phyloP scores from a whole-genome alignment of 2,113 vertebrate genomes.

The Dasyprocta punctata region DNA sequence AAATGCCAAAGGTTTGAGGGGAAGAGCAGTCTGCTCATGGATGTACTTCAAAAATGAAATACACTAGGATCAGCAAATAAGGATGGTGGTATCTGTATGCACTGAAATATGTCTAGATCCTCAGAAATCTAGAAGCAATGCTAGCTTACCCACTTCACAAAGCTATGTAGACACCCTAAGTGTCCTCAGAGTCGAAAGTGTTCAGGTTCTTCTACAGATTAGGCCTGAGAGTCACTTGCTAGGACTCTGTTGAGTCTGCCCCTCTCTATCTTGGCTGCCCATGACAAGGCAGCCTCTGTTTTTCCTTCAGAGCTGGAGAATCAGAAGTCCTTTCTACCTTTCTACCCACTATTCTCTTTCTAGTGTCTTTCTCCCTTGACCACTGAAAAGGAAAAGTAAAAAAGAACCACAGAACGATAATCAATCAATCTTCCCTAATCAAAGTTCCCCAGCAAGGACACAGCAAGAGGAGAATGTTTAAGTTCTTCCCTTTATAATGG shows the following conservation, averaged over 20 bases:
- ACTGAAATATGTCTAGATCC: neutral
- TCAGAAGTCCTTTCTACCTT: neutral
- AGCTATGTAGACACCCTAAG: neutral
- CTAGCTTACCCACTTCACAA: neutral
- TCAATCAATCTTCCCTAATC: neutral
- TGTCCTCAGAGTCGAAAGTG: neutral
- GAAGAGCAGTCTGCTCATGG: neutral
- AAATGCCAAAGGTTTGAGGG: neutral
- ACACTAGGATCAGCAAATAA: neutral
- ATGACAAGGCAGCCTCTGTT: neutral
- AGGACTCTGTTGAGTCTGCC: neutral
- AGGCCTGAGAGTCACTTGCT: neutral
- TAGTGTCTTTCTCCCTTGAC: neutral
- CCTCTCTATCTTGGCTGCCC: neutral
- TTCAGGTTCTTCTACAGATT: neutral
- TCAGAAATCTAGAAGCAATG: neutral
- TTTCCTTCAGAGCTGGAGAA: neutral
- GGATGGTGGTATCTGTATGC: neutral
- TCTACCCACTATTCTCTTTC: neutral
- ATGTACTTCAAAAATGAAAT: neutral
- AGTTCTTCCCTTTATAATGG: neutral
- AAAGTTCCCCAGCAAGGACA: neutral
- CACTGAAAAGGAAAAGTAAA: neutral
- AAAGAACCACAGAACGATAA: neutral
- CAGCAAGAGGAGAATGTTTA: neutral